Conservation (phyloP, 2,888 invertebrate species). For the Drosophila putrida region DNA sequence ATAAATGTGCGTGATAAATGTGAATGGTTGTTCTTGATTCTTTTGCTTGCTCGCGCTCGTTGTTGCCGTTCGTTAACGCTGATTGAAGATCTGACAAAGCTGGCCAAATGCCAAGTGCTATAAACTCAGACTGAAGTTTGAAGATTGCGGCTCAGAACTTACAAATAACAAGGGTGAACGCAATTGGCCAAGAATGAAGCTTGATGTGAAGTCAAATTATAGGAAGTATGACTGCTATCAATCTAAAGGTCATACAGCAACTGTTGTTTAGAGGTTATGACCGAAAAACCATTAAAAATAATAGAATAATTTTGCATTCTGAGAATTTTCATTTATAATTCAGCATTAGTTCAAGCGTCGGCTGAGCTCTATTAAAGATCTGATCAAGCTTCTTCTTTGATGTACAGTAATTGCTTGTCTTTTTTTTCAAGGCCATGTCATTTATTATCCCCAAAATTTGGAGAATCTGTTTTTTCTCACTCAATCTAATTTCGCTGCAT, state of each 20-base stretch:
- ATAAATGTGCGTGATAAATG: constrained; percentile 77
- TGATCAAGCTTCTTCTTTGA: background rate
- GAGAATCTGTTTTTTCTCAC: too few species aligned
- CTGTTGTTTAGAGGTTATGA: background rate
- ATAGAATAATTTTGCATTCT: too few species aligned
- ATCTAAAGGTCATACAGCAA: background rate
- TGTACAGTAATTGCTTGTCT: background rate
- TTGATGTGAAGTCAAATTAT: constrained; percentile 2
- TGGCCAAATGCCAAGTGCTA: constrained; percentile 47
- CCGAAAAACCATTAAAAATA: too few species aligned
- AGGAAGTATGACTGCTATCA: background rate
- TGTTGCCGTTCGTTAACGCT: constrained; percentile 52
- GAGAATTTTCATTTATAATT: too few species aligned
- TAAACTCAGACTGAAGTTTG: constrained; percentile 21
- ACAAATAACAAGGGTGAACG: constrained; percentile 16
- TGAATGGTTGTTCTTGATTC: constrained; percentile 50
- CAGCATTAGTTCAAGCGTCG: too few species aligned
- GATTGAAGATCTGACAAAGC: constrained; percentile 67
- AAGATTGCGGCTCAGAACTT: constrained; percentile 6
- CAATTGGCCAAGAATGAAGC: constrained; percentile 7
- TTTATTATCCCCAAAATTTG: too few species aligned
- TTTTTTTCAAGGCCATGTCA: too few species aligned
- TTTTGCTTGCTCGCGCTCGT: constrained; percentile 21
- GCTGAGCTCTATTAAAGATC: too few species aligned
- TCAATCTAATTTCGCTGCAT: too few species aligned